Base-by-base conservation (phyloP, 2,113 vertebrate species). In the Myodes glareolus region DNA sequence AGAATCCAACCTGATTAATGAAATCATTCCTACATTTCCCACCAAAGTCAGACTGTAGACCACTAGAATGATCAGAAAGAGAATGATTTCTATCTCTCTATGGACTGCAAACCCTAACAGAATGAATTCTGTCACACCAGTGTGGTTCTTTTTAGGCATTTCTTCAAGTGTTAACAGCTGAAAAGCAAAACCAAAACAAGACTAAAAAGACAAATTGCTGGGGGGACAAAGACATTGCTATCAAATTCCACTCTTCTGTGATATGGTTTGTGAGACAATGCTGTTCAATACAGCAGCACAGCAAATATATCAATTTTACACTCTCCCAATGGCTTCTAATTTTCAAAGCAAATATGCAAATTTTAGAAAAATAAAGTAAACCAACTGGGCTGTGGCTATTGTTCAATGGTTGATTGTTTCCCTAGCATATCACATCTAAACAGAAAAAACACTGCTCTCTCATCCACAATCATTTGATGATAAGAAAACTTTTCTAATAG, bases 21-120 rank as follows among this genome's bases (percentile, higher is more conserved):
- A 91, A 75, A 97, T 97, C 86, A 97, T 96, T 4, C 94, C 91
- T 50, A 78, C 17, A 52, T 97, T 98, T 42, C 96, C 96, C 63
- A 93, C 42, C 73, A 98, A 47, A 73, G 93, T 96, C 29, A 96
- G 47, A 90, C 61, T 33, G 42, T 97, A 95, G 3, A 97, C 36
- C 1, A 25, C 78, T 65, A 89, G 81, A 85, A 97, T 72, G 45
- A 97, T 58, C 27, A 96, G 50, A 33, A 97, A 97, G 31, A 97
- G 81, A 42, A 91, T 27, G 19, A 95, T 65, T 93, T 97, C 88
- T 29, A 96, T 75, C 16, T 94, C 65, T 76, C 55, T 88, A 4
- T 8, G 39, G 7, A 95, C 50, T 27, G 89, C 86, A 82, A 97
- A 97, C 7, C 94, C 94, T 58, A 92, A 47, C 70, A 97, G 80